phyloP scores from a whole-genome alignment of 2,888 invertebrate genomes.

The Phengaris alcon region DNA sequence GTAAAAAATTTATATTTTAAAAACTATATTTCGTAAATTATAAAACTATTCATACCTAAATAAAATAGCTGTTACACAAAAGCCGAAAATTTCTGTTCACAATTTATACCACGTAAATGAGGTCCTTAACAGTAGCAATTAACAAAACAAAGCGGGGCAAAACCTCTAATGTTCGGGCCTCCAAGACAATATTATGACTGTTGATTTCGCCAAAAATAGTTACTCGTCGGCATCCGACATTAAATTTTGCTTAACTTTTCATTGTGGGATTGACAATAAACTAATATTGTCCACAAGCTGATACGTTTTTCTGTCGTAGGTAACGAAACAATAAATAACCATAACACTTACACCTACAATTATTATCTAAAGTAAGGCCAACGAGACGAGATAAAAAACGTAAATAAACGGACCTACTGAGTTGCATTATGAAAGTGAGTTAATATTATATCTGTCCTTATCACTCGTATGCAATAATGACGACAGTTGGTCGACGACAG shows the following conservation, averaged over 20 bases:
- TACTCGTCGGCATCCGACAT: slow-evolving; percentile 33
- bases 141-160: slow-evolving; percentile 54
- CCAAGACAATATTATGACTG: slow-evolving; percentile 46
- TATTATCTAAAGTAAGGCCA: too few relatives aligned
- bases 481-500: too few relatives aligned
- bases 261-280: slow-evolving; percentile 18
- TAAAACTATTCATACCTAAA: neutral
- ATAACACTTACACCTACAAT: too few relatives aligned
- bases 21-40: neutral
- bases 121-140: slow-evolving; percentile 56
- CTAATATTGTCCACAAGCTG: neutral
- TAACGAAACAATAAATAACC: too few relatives aligned
- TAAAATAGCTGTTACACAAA: slow-evolving; percentile 37
- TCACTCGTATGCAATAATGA: too few relatives aligned
- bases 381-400: too few relatives aligned
- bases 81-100: slow-evolving; percentile 43
- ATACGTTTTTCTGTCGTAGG: too few relatives aligned
- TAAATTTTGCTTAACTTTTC: slow-evolving; percentile 24
- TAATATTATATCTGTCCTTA: too few relatives aligned
- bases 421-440: too few relatives aligned
- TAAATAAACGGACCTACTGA: too few relatives aligned
- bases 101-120: slow-evolving; percentile 47
- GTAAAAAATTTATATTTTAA: neutral
- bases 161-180: slow-evolving; percentile 50
- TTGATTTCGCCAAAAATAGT: slow-evolving; percentile 42